Base-by-base conservation (phyloP, 2,888 invertebrate species). In the Nymphalis polychloros region DNA sequence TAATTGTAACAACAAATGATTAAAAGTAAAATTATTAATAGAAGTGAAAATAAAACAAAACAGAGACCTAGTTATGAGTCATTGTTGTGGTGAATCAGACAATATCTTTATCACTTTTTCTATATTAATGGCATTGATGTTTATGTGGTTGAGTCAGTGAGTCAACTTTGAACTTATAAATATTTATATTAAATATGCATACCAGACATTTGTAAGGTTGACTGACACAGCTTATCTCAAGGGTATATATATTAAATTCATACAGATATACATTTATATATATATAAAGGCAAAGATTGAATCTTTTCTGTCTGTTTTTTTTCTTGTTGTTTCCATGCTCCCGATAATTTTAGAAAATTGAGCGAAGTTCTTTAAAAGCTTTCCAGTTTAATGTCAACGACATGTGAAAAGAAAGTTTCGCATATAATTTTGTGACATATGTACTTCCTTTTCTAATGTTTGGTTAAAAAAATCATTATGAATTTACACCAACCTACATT, bases 51-150 rank as follows among this genome's bases (percentile, higher is more conserved):
- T 19, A 46, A 20, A 52, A 61, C 46, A 53, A 31, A 47, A 63
- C 50, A 31, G 59, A 46, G 59, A 46, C 57, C 55, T 53, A 41
- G 20, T n/a, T 19, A 65, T 70, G 72, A 72, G 16, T 72, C 71
- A 69, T 64, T 35, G 10, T 63, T 59, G 27, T 50, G 60, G 68
- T 72, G 73, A 70, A 48, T 72, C 70, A 74, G 46, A 47, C 46
- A 35, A 50, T 57, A 63, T 49, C 31, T 27, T 49, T 66, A 61
- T 66, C 66, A 62, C 63, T 67, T 67, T 62, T 67, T 63, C 48
- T 63, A 27, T 57, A 63, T 68, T 68, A 59, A 63, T 63, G 63
- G 47, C 50, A 68, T 53, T 63, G 63, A 68, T 63, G 57, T 49
- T 52, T 55, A 31, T 59, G 46, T 31, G 50, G 67, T 59, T 59